phyloP scores from a whole-genome alignment of 2,113 vertebrate species.

The Mesocricetus auratus region DNA sequence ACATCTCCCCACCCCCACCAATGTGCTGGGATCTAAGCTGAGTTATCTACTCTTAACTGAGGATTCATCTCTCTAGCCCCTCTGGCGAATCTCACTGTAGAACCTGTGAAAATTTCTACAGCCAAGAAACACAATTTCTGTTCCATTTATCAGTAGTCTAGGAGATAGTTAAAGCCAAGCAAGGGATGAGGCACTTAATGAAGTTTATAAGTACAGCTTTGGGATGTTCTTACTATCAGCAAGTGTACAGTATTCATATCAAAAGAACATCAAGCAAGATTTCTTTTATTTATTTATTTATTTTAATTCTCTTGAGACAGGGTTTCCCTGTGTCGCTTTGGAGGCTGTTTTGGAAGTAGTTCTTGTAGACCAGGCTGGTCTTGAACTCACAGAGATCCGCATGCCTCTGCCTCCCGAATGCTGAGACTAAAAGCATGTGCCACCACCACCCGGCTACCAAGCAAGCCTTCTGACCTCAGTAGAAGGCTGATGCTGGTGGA shows the following conservation, averaged over 20 bases:
- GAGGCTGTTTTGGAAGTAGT: too few species aligned
- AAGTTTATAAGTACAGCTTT: conserved; percentile 56
- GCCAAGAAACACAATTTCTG: neutral
- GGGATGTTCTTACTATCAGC: neutral
- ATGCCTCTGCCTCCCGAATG: too few species aligned
- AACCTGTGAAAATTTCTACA: conserved; percentile 57
- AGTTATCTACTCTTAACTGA: neutral
- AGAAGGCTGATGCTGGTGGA: conserved; percentile 27
- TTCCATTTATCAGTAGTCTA: conserved; percentile 54
- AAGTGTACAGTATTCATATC: conserved; percentile 39
- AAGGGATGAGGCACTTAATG: conserved; percentile 28
- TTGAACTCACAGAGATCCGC: too few species aligned
- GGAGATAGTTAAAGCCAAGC: conserved; percentile 29
- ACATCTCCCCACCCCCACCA: neutral
- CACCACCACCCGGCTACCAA: neutral
- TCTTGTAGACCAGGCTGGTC: too few species aligned
- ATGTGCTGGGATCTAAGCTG: neutral
- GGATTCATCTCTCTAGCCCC: neutral
- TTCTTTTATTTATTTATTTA: too few species aligned
- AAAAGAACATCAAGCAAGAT: conserved; percentile 30
- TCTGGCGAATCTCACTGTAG: conserved; percentile 46
- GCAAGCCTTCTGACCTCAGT: conserved; percentile 38
- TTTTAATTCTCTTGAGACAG: too few species aligned
- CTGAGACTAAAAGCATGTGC: too few species aligned
- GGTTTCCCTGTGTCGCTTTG: too few species aligned